Conservation (phyloP, 2,797 vertebrate genomes). For the Sorex maritimensis region DNA sequence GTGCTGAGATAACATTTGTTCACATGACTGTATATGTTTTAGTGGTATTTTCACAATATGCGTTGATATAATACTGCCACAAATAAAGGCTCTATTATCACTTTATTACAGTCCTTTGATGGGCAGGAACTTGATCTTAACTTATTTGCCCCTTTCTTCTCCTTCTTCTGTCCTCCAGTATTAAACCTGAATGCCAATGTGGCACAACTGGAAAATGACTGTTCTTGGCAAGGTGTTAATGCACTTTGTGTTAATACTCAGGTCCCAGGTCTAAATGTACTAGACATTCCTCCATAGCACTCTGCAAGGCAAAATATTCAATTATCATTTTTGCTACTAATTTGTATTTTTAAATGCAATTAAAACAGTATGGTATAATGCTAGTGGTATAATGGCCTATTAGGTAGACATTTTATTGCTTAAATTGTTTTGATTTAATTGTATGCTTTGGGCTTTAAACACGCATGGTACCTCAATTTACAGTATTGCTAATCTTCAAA, state of each 20-base stretch:
- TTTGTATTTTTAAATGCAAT: slow-evolving; percentile 72
- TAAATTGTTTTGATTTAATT: slow-evolving; percentile 84
- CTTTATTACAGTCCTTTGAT: no score
- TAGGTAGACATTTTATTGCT: slow-evolving; percentile 83
- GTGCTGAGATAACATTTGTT: no score
- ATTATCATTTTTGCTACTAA: slow-evolving; percentile 55
- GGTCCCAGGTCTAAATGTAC: neutral
- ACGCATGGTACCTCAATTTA: slow-evolving; percentile 73
- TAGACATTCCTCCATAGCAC: neutral
- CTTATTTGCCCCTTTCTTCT: neutral
- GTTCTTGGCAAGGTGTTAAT: neutral
- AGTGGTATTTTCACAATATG: no score
- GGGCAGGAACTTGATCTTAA: no score
- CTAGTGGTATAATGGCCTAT: slow-evolving; percentile 82
- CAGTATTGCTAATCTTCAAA: slow-evolving; percentile 57
- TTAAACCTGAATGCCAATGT: neutral
- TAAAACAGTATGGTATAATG: slow-evolving; percentile 80
- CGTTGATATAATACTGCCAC: no score
- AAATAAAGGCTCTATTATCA: no score
- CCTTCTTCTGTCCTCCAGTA: neutral
- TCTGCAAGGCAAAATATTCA: slow-evolving; percentile 18
- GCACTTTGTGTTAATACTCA: neutral
- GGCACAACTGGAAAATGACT: neutral
- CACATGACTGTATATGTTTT: no score
- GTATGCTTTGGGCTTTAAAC: slow-evolving; percentile 61